Conservation (phyloP, 2,888 invertebrate species). For the Sphecodes monilicornis region DNA sequence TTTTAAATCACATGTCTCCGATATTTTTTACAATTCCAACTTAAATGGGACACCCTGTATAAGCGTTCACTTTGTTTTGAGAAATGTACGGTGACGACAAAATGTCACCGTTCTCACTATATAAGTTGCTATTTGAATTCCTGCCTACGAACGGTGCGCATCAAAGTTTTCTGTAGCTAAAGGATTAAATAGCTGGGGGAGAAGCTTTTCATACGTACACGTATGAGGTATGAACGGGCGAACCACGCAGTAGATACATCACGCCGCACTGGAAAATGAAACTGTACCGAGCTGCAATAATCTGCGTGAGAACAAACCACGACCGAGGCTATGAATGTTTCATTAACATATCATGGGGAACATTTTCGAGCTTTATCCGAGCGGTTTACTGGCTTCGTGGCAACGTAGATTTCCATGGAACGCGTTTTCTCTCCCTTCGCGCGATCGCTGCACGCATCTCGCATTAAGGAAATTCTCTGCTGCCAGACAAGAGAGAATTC, state of each 20-base stretch:
- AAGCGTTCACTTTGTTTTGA: too few relatives aligned
- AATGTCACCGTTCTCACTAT: too few relatives aligned
- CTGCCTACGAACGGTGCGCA: too few relatives aligned
- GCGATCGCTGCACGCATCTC: neutral
- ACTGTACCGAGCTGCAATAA: neutral
- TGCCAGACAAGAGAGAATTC: neutral
- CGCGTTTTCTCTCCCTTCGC: neutral
- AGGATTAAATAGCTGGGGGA: neutral
- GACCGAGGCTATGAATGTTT: neutral
- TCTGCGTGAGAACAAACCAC: neutral
- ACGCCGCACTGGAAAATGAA: neutral
- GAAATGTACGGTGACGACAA: too few relatives aligned
- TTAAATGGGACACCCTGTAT: too few relatives aligned
- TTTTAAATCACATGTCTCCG: too few relatives aligned
- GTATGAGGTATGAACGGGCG: neutral
- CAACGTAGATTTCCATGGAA: neutral
- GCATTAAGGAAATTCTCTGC: neutral
- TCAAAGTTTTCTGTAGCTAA: too few relatives aligned
- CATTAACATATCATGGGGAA: neutral
- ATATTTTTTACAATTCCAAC: too few relatives aligned
- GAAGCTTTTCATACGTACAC: neutral
- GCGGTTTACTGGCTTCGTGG: neutral
- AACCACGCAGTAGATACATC: neutral
- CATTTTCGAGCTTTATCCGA: conserved; percentile 1
- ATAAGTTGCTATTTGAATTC: too few relatives aligned